Percentiles rank a stretch among this genome's conserved stretches.
Conservation (phyloP, 2,113 vertebrate species). For the Petrocephalus zakoni region DNA sequence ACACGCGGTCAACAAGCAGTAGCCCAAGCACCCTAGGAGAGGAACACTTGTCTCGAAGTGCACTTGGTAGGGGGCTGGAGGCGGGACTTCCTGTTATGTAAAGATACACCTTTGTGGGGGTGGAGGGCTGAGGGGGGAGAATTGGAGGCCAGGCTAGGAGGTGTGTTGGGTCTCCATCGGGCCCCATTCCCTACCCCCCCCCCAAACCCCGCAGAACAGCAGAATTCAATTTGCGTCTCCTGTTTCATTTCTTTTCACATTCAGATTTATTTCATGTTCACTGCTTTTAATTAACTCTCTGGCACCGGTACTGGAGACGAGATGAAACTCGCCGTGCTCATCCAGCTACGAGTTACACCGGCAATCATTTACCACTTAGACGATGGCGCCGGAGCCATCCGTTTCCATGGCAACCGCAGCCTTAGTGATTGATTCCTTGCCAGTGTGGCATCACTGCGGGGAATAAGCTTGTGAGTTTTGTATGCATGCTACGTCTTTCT, state of each 20-base stretch:
- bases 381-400: conserved; percentile 78
- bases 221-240: conserved; percentile 82
- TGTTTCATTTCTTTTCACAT: conserved; percentile 33
- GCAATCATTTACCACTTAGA: conserved; percentile 92
- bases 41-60: background rate
- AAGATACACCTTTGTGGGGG: background rate
- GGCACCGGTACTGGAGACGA: conserved; percentile 74
- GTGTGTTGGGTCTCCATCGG: background rate
- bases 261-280: conserved; percentile 72
- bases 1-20: background rate
- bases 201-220: conserved; percentile 59
- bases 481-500: conserved; percentile 82
- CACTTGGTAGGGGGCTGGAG: background rate
- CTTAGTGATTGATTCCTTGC: conserved; percentile 91
- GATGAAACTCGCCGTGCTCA: conserved; percentile 75
- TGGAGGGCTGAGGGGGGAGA: background rate
- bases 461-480: conserved; percentile 77
- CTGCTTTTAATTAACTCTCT: conserved; percentile 93
- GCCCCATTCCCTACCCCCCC: conserved; percentile 34
- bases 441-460: conserved; percentile 87
- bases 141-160: background rate
- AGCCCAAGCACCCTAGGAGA: background rate
- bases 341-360: conserved; percentile 69
- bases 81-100: background rate
- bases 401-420: conserved; percentile 83